Base-by-base conservation (phyloP, 2,113 vertebrate genomes). In the Mesoclemmys tuberculata region DNA sequence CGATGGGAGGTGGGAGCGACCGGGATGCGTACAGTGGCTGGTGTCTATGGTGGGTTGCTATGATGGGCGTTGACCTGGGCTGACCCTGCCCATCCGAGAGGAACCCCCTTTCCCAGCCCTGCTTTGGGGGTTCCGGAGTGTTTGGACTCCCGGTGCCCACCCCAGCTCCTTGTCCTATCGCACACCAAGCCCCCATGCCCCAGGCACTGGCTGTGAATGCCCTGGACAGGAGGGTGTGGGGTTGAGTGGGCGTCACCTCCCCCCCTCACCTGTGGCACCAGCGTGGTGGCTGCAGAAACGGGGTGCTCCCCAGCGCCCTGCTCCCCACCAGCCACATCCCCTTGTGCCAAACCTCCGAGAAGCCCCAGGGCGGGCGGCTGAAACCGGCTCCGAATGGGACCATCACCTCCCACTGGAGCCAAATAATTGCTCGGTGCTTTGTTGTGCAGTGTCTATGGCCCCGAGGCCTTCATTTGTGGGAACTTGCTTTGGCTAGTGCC, bases 361-460 rank as follows among this genome's bases (percentile, higher is more conserved):
- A 89, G 96, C 96, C 97, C 52, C 82, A 68, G 95, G 96, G 97
- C 95, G 96, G 93, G 96, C 96, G 78, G 97, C 97, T 85, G 96
- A 94, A 97, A 97, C 97, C 97, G 95, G 96, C 98, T 97, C 95
- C 96, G 90, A 41, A 81, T 95, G 96, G 95, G 96, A 92, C 98
- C 98, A 84, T 97, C 97, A 96, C 96, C 98, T 98, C 98, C 98
- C 97, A 93, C 97, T 98, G 98, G 98, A 98, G 98, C 98, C 98
- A 98, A 98, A 98, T 98, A 98, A 98, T 98, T 98, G 98, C 98
- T 92, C 98, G 91, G 97, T 98, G 97, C 98, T 98, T 98, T 98
- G 98, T 98, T 98, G 98, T 97, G 98, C 97, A 91, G 97, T 98
- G 98, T 98, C 98, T 98, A 96, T 97, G 98, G 98, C 98, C 98